A percentile compares a stretch with the other conserved stretches of the same genome.
These are phyloP conservation scores for Meiosimyza decipiens DNA, from an alignment of 2,888 invertebrate species.

Conservation along the genomic window DNA sequence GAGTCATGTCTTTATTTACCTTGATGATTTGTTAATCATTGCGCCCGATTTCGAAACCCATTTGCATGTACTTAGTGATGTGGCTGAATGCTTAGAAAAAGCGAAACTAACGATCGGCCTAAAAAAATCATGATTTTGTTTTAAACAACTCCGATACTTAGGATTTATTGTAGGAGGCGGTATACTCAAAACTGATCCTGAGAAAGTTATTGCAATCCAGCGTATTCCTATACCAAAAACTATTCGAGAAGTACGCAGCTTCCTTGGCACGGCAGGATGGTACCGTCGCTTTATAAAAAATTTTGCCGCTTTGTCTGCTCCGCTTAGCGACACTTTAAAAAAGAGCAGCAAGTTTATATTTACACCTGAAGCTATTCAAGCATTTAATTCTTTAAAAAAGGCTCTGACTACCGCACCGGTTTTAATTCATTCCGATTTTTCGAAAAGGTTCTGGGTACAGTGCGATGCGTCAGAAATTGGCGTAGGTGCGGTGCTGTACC, in stretches of 20 bases:
- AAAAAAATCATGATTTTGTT: background rate
- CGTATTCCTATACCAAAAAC: background rate
- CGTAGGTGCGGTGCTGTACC: no score
- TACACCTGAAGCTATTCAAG: no score
- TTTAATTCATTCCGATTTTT: no score
- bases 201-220: background rate
- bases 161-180: no score
- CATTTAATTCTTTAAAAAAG: no score
- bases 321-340: slow-evolving; percentile 8
- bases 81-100: slow-evolving; percentile 4
- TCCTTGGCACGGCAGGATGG: slow-evolving; percentile 10
- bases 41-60: background rate
- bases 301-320: background rate
- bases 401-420: no score
- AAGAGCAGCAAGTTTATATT: background rate
- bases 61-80: background rate
- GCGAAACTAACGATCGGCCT: slow-evolving; percentile 3
- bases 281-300: slow-evolving; percentile 8
- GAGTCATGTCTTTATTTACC: background rate
- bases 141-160: no score
- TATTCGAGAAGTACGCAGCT: no score
- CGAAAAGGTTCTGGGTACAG: no score
- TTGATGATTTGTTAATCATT: background rate
- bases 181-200: no score
- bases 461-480: no score